Evolutionary conservation across 1,140 invertebrate genomes (phyloP).

Genomic region (Meloidogyne hapla): DNA sequence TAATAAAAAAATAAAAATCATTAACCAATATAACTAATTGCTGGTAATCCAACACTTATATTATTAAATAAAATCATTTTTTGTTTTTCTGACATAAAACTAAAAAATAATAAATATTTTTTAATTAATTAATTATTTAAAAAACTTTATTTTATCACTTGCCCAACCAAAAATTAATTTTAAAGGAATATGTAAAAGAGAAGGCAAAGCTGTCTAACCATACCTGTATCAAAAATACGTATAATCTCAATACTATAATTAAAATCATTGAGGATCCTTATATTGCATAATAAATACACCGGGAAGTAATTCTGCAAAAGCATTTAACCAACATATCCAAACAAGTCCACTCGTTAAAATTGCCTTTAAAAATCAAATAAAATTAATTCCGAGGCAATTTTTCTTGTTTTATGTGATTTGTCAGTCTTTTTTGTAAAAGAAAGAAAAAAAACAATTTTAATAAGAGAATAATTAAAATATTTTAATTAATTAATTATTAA

Average conservation of each 20-base stretch:
- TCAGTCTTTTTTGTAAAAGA: no score
- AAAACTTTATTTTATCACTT: constrained; percentile 32
- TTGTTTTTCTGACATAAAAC: constrained; percentile 34
- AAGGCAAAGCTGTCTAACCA: constrained; percentile 41
- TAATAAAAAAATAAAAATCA: no score
- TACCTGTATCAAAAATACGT: constrained; percentile 37
- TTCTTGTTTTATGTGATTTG: no score
- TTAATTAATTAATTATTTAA: neutral
- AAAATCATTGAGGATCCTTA: constrained; percentile 41
- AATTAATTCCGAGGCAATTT: no score
- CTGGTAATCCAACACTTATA: constrained; percentile 40
- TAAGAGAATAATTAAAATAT: no score
- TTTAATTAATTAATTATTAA: no score
- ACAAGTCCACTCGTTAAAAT: constrained; percentile 33
- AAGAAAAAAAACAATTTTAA: no score
- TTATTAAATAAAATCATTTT: constrained; percentile 45
- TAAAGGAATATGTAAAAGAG: constrained; percentile 44
- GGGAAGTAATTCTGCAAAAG: constrained; percentile 45
- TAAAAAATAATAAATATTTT: constrained; percentile 15
- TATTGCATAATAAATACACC: constrained; percentile 52
- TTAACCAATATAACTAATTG: constrained; percentile 27
- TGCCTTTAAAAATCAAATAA: constrained; percentile 24
- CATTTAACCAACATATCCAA: constrained; percentile 47
- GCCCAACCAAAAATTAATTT: constrained; percentile 43
- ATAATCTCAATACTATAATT: constrained; percentile 44